Evolutionary conservation across 2,797 vertebrate species (phyloP).

Genomic region (Pantherophis alleghaniensis): DNA sequence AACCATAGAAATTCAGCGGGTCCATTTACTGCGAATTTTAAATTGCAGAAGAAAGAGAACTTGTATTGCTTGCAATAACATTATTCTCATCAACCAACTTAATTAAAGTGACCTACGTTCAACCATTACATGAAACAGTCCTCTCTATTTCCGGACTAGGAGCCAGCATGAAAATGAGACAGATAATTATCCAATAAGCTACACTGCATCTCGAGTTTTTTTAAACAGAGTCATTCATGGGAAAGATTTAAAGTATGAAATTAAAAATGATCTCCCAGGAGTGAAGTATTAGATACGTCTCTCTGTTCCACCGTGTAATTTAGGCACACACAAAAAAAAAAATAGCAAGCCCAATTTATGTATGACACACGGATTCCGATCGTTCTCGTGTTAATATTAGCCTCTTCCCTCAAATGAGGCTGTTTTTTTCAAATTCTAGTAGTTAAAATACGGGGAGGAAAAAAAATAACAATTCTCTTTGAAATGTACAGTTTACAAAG

Average conservation of each 20-base stretch:
- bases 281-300: constrained; percentile 27
- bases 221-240: constrained; percentile 31
- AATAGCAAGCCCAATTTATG: constrained; percentile 48
- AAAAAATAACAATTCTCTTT: constrained; percentile 54
- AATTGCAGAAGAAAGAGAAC: not conserved
- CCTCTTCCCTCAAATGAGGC: constrained; percentile 48
- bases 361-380: constrained; percentile 57
- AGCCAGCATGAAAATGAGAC: constrained; percentile 20
- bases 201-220: constrained; percentile 45
- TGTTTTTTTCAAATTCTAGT: constrained; percentile 39
- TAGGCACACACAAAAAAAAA: constrained; percentile 44
- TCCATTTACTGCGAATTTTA: not conserved
- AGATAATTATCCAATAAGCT: not conserved
- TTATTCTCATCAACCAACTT: not conserved
- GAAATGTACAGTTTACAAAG: constrained; percentile 58
- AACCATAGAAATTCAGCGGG: not conserved
- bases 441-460: constrained; percentile 34
- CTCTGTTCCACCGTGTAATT: constrained; percentile 42
- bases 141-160: too few relatives aligned
- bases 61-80: not conserved
- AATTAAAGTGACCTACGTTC: not conserved
- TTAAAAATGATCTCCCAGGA: constrained; percentile 57
- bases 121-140: not conserved
- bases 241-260: constrained; percentile 59
- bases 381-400: constrained; percentile 30